Evolutionary conservation across 2,888 invertebrate genomes (phyloP), one percentile per base, ranked within the genome.

Genomic region (Stenolophus ochropezus): DNA sequence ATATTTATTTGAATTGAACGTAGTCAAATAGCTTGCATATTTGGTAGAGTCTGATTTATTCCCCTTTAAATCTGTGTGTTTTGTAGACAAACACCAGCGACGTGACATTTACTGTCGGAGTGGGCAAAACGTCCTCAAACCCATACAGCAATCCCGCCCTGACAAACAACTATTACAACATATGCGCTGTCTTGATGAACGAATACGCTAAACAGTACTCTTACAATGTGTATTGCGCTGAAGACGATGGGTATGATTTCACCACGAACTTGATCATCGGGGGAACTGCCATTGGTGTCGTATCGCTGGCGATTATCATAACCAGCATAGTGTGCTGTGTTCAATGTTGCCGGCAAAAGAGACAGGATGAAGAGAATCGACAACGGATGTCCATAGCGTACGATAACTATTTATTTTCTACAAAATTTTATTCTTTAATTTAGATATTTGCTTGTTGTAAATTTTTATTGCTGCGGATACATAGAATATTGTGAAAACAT

Each of bases 51-150:
- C n/a, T n/a, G n/a, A n/a, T n/a, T n/a, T n/a, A n/a, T n/a, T n/a
- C n/a, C n/a, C n/a, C n/a, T n/a, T n/a, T n/a, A n/a, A n/a, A n/a
- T n/a, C n/a, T n/a, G n/a, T n/a, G n/a, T n/a, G n/a, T 25, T 61
- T 61, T 61, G 20, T 25, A 61, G 61, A 61, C 61, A 3, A 61
- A 61, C 25, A 61, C 23, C 8, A 25, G 11, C 23, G 61, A 61
- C 14, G 61, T 61, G n/a, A 23, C 3, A 18, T 33, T 69, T 69
- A 69, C 11, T 33, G 33, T 33, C 18, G 65, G 65, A 16, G 33
- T 6, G 2, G 65, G 65, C 27, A 69, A 16, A 14, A 18, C 27
- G 18, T 18, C 27, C 27, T 6, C 33, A 69, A 69, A 69, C 18
- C n/a, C 8, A 8, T 69, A 69, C 16, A 16, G 18, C 11, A 69